Conservation (phyloP, 1,140 invertebrate species). For the Zaprionus vittiger region DNA sequence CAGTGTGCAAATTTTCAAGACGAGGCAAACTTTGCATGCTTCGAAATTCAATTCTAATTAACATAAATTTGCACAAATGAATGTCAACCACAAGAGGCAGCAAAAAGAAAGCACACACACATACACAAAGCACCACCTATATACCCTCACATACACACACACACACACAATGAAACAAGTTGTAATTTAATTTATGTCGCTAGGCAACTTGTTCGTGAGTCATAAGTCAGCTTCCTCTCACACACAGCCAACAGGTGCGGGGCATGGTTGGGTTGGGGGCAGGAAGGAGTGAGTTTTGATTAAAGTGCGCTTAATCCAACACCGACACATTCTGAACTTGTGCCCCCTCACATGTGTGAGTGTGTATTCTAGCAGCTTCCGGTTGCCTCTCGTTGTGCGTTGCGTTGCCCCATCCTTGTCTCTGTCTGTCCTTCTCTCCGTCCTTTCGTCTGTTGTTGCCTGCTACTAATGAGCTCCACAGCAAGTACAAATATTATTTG, state of each 20-base stretch:
- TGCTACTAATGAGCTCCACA: conserved; percentile 80
- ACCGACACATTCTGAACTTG: conserved; percentile 35
- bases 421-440: neutral
- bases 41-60: conserved; percentile 83
- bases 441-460: conserved; percentile 57
- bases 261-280: neutral
- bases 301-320: conserved; percentile 54
- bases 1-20: conserved; percentile 32
- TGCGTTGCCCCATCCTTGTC: conserved; percentile 3
- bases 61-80: conserved; percentile 83
- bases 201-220: conserved; percentile 74
- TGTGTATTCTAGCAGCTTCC: conserved; percentile 39
- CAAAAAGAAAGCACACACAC: conserved; percentile 16
- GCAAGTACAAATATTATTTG: conserved; percentile 79
- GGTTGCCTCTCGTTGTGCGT: conserved; percentile 29
- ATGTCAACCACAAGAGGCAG: conserved; percentile 74
- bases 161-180: conserved; percentile 31
- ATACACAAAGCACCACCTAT: conserved; percentile 12
- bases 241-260: conserved; percentile 58
- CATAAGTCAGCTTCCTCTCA: conserved; percentile 67
- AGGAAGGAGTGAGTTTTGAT: conserved; percentile 20
- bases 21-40: conserved; percentile 69
- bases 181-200: conserved; percentile 80
- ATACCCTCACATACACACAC: conserved; percentile 6
- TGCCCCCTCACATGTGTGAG: conserved; percentile 23